Evolutionary conservation across 2,113 vertebrate species (phyloP).

Genomic region (Herpetotheres cachinnans): DNA sequence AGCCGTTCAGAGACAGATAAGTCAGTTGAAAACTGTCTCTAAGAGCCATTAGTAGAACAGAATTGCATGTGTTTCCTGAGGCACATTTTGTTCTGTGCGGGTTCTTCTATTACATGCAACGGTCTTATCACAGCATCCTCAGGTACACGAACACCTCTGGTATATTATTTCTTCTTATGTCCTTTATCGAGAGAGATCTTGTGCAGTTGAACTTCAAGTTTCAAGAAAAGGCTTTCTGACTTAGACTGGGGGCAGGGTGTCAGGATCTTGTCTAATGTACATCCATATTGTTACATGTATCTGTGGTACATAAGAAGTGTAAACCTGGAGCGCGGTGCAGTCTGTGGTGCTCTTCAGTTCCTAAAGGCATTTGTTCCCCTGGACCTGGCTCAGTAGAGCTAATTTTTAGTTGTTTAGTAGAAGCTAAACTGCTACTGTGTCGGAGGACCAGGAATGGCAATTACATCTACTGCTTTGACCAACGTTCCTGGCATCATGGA

Average conservation of each 20-base stretch:
- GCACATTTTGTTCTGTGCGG: background rate
- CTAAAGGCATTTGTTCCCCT: background rate
- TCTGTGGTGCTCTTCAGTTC: background rate
- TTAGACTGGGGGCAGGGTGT: fast-evolving
- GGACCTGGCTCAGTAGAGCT: background rate
- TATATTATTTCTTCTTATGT: background rate
- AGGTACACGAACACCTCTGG: background rate
- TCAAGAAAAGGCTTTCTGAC: background rate
- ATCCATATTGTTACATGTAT: fast-evolving
- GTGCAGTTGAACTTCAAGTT: background rate
- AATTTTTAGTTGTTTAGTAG: background rate
- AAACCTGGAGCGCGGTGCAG: background rate
- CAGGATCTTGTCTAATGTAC: background rate
- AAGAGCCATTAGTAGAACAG: background rate
- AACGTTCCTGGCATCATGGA: background rate
- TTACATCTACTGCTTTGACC: background rate
- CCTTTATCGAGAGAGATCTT: background rate
- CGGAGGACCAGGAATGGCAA: background rate
- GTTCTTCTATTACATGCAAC: fast-evolving
- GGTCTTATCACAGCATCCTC: background rate
- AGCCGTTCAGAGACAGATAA: background rate
- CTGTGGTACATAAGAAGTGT: background rate
- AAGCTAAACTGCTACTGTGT: background rate
- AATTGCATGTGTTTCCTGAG: background rate
- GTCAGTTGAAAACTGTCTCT: background rate